Conservation (phyloP, 2,797 vertebrate species). For the Melanotaenia maccullochi region DNA sequence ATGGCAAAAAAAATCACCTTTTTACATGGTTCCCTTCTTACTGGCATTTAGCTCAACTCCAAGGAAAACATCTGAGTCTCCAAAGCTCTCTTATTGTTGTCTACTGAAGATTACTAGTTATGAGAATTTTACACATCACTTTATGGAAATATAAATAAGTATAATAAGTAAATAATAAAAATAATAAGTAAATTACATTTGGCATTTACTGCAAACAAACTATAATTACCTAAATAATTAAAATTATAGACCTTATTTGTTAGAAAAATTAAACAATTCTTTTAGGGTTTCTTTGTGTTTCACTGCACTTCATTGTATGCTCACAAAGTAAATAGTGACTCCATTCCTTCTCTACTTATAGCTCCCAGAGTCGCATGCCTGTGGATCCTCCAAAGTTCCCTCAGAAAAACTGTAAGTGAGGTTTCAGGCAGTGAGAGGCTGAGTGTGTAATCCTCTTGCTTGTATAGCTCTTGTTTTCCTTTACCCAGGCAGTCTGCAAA, state of each 20-base stretch:
- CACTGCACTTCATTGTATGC: slow-evolving; percentile 6
- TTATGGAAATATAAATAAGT: too few relatives aligned
- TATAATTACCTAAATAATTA: background rate
- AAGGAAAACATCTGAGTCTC: background rate
- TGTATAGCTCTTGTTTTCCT: slow-evolving; percentile 70
- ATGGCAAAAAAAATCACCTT: background rate
- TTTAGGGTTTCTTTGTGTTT: slow-evolving; percentile 3
- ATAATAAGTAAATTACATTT: background rate
- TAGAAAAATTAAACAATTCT: background rate
- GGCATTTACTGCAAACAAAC: background rate
- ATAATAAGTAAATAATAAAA: too few relatives aligned
- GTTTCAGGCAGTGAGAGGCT: slow-evolving; percentile 29
- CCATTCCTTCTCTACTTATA: background rate
- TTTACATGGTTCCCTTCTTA: background rate
- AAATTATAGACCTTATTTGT: background rate
- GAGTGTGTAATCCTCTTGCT: slow-evolving; percentile 51
- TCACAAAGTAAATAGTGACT: slow-evolving; percentile 5
- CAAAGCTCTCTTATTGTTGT: background rate
- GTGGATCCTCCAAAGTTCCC: slow-evolving; percentile 24
- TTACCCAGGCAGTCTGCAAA: slow-evolving; percentile 60
- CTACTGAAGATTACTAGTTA: too few relatives aligned
- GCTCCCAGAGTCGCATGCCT: slow-evolving; percentile 24
- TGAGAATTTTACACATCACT: background rate
- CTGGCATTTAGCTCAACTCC: background rate
- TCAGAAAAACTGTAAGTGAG: slow-evolving; percentile 47